Base-by-base conservation (phyloP, 2,888 invertebrate genomes). In the Tinea trinotella region DNA sequence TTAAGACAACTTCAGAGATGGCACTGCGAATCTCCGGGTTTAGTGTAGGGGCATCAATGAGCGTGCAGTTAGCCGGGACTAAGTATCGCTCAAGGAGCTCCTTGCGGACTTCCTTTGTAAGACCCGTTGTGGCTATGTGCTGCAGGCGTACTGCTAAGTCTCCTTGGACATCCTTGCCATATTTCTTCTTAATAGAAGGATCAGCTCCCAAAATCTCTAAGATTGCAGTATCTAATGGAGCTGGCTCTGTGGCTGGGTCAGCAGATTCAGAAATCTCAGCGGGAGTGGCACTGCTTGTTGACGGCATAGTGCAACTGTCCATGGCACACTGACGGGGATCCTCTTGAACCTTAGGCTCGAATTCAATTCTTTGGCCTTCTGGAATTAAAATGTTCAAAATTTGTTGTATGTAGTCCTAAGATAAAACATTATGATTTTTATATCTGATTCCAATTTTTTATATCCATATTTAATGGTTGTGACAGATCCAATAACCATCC, bases 11-110 rank as follows among this genome's bases (percentile, higher is more conserved):
- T n/a, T 62, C 61, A 1, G 61, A 52, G 1, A 62, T 17, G 0
- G 61, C 60, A 0, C 58, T 60, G 34, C 58, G 59, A 9, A 62
- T 54, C 50, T 64, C 63, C 0, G 57, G 52, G 48, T 65, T 64
- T 0, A 63, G 19, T n/a, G 18, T 18, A 1, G 64, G 63, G 4
- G 63, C 57, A 9, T 53, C 59, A 3, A 64, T 60, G 0, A 56
- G 13, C 12, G 30, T 55, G 18, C 60, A 60, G 44, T 64, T 63
- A 2, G 12, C 49, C 3, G 63, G 61, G 0, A 55, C 22, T 10
- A 58, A 20, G 53, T 63, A 59, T 54, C 57, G 60, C 1, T 58
- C 56, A 0, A 53, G 13, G 0, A 62, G 49, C 15, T 61, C 60
- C 30, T 62, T 62, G 0, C 57, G 53, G 0, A 7, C 1, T 4